A percentile compares a stretch with the other conserved stretches of the same genome.
These are phyloP conservation scores for Python bivittatus DNA, from an alignment of 2,113 vertebrate genomes.

Conservation along the genomic window DNA sequence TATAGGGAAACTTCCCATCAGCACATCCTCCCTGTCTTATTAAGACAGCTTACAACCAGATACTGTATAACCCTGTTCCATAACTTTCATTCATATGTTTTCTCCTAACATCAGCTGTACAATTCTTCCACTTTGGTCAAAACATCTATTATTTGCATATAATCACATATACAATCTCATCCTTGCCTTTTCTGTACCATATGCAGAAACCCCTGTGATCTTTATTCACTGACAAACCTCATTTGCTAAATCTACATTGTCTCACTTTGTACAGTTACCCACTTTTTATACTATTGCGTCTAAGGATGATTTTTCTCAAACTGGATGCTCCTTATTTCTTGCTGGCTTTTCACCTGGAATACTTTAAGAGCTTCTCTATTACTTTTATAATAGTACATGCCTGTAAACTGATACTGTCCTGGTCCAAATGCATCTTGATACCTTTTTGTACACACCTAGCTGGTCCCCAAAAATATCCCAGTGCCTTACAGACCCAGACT, in stretches of 20 bases:
- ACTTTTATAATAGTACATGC: background rate
- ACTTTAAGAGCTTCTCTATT: background rate
- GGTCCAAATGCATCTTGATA: too few species aligned
- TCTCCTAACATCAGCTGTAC: background rate
- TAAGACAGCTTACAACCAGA: too few species aligned
- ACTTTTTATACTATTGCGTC: background rate
- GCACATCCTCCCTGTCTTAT: background rate
- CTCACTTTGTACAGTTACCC: background rate
- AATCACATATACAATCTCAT: background rate
- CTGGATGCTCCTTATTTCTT: background rate
- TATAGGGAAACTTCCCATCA: background rate
- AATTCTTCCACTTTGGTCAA: background rate
- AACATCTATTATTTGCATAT: background rate
- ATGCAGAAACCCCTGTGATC: background rate
- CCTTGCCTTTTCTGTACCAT: background rate
- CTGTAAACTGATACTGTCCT: background rate
- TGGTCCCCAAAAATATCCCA: background rate
- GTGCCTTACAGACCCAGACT: background rate
- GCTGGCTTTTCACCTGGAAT: background rate
- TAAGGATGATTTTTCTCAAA: background rate
- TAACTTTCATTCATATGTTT: background rate
- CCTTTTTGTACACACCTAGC: background rate
- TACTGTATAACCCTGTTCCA: background rate
- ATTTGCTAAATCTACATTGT: background rate
- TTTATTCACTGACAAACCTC: background rate